phyloP scores from a whole-genome alignment of 1,140 invertebrate species.

The Grapholita molesta region DNA sequence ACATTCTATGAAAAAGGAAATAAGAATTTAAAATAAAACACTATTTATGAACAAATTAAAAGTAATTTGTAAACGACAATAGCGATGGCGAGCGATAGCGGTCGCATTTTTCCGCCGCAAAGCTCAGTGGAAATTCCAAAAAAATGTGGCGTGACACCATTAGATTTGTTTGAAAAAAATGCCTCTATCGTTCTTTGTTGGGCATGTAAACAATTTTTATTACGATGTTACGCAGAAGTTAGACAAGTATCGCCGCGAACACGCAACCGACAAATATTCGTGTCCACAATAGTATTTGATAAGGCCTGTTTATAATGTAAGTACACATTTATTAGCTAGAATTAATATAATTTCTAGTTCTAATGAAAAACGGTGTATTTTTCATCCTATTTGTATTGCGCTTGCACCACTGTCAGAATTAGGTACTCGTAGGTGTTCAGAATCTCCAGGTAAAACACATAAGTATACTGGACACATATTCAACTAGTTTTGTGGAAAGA shows the following conservation, averaged over 20 bases:
- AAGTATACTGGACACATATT: background rate
- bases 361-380: no score
- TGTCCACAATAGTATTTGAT: background rate
- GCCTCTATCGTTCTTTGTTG: conserved; percentile 24
- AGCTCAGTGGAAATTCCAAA: background rate
- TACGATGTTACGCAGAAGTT: conserved; percentile 46
- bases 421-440: background rate
- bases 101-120: background rate
- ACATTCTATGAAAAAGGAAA: background rate
- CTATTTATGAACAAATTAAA: conserved; percentile 5
- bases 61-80: background rate
- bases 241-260: conserved; percentile 31
- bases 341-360: no score
- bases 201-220: conserved; percentile 54
- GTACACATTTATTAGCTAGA: background rate
- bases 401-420: no score
- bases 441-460: background rate
- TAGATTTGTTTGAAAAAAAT: conserved; percentile 25
- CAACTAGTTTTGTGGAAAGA: background rate
- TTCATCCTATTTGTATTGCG: no score
- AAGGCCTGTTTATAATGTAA: background rate
- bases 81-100: background rate
- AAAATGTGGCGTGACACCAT: conserved; percentile 32
- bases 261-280: conserved; percentile 9
- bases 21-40: background rate